These are phyloP conservation scores for Mallotus villosus DNA, from an alignment of 2,797 vertebrate genomes.

Conservation along the genomic window DNA sequence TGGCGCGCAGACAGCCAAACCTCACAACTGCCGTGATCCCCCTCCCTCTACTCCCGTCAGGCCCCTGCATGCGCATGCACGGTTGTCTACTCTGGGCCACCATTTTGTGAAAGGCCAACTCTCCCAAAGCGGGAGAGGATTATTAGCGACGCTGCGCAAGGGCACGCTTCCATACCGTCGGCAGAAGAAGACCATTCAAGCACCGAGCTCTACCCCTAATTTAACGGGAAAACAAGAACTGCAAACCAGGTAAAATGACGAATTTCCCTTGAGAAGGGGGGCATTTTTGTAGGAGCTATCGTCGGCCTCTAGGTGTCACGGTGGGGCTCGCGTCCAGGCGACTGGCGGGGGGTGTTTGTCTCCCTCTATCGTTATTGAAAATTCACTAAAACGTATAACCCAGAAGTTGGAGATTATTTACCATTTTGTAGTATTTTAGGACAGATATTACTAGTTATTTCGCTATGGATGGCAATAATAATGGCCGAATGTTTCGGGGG, in stretches of 20 bases:
- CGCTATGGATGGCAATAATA: constrained; percentile 43
- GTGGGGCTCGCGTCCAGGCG: constrained; percentile 94
- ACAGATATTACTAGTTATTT: constrained; percentile 45
- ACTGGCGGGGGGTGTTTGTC: constrained; percentile 98
- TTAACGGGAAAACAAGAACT: constrained; percentile 53
- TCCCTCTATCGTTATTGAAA: constrained; percentile 96
- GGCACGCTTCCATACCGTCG: constrained; percentile 48
- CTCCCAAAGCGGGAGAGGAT: constrained; percentile 67
- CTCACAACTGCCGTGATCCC: constrained; percentile 22
- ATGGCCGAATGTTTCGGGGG: constrained; percentile 63
- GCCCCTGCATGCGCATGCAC: constrained; percentile 77
- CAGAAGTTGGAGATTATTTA: constrained; percentile 66
- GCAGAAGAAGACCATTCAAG: constrained; percentile 45
- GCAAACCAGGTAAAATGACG: constrained; percentile 51
- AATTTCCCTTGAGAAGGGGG: constrained; percentile 68
- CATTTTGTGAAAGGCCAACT: constrained; percentile 93
- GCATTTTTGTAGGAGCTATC: constrained; percentile 96
- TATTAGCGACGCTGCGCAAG: constrained; percentile 60
- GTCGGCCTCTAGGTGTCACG: constrained; percentile 99
- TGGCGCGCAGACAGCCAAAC: constrained; percentile 54
- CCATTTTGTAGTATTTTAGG: constrained; percentile 45
- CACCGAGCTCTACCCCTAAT: constrained; percentile 46
- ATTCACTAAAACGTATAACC: constrained; percentile 82
- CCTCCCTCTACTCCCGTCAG: constrained; percentile 42
- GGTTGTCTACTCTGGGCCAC: constrained; percentile 71